Base-by-base conservation (phyloP, 2,797 vertebrate genomes). In the Myotis pilosus region DNA sequence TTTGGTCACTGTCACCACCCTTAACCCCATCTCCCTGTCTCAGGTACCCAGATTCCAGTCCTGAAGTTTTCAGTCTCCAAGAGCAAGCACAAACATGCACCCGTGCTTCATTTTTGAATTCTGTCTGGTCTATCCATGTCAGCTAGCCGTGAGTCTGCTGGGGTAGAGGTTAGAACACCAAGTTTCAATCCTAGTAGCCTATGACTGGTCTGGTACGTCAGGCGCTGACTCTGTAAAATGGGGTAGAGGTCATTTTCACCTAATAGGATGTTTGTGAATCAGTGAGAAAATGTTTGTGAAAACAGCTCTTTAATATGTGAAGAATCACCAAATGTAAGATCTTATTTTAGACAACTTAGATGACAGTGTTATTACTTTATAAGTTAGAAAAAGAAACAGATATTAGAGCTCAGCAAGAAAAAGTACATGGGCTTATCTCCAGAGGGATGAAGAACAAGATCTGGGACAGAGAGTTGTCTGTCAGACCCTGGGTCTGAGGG, bases 341-440 rank as follows among this genome's bases (percentile, higher is more conserved):
- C 75, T 89, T 92, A 41, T 41, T 91, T 94, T 30, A 30, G 11
- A 71, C 49, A 68, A 91, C 49, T 23, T 66, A 94, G 62, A 72
- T 22, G 74, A 53, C 47, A 72, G 10, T 83, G 5, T 76, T 81
- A 64, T 7, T 41, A 38, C 17, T 57, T 83, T 87, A 30, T 53
- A 53, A 72, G 33, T 89, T 76, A 60, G 33, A 62, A 41, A 49
- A 74, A 94, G 81, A 47, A 86, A 88, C 23, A 82, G 25, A 66
- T 60, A 20, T 47, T 64, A 30, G 47, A 47, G 72, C 60, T 89
- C 87, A 86, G 68, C 25, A 30, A 75, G 10, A 23, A 53, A 22
- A 74, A 79, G 16, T 3, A 15, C 13, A 38, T 72, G 51, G 22
- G 16, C 9, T 75, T 75, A 12, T 66, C 53, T 82, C 86, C 30